Conservation (phyloP, 1,140 invertebrate genomes). For the Calephelis nemesis region DNA sequence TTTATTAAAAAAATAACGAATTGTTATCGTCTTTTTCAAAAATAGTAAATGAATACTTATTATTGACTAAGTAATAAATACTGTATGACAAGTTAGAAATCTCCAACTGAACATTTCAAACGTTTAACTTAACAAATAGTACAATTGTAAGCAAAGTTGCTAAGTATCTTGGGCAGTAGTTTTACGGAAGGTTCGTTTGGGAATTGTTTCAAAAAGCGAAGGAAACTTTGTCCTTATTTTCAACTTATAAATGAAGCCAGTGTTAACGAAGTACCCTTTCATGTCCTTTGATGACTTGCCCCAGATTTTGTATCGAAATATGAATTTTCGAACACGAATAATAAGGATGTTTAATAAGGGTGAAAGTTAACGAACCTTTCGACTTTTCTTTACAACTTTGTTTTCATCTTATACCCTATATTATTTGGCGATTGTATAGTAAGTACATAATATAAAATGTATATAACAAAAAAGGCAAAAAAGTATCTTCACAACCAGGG, state of each 20-base stretch:
- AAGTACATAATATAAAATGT: too few species aligned
- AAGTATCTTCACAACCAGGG: too few species aligned
- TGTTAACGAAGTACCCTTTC: conserved; percentile 5
- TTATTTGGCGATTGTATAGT: not conserved
- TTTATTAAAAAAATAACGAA: too few species aligned
- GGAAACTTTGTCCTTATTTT: conserved; percentile 11
- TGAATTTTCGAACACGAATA: conserved; percentile 9
- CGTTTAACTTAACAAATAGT: too few species aligned
- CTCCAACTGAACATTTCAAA: too few species aligned
- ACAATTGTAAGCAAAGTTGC: not conserved
- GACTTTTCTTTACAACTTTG: not conserved
- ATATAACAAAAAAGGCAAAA: too few species aligned
- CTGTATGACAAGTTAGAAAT: too few species aligned
- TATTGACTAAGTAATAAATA: too few species aligned
- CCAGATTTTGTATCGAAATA: conserved; percentile 9
- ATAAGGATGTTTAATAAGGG: conserved; percentile 5
- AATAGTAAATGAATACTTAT: too few species aligned
- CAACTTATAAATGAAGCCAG: conserved; percentile 12
- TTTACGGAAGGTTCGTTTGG: not conserved
- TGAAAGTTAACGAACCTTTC: conserved; percentile 5
- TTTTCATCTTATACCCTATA: not conserved
- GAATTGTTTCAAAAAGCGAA: conserved; percentile 5
- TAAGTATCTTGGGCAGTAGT: not conserved
- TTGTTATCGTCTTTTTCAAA: too few species aligned
- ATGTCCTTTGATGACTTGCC: not conserved